Evolutionary conservation across 1,140 invertebrate species (phyloP).

Genomic region (Aphelinus atriplicis): DNA sequence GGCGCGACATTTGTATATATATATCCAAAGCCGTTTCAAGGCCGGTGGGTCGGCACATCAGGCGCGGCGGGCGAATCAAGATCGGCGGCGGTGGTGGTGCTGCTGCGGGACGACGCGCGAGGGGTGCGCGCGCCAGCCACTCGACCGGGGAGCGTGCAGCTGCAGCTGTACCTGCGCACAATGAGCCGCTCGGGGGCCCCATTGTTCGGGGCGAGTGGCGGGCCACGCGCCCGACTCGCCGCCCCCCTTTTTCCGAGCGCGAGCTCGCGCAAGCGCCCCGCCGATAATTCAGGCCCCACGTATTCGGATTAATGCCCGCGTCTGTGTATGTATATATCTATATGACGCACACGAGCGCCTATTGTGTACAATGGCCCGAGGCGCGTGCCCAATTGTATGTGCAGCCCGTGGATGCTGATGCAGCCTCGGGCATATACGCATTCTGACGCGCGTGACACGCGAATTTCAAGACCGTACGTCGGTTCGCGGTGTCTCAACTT

Average conservation of each 20-base stretch:
- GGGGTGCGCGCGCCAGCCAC: conserved; percentile 15
- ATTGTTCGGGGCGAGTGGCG: conserved; percentile 56
- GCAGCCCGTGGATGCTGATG: too few species aligned
- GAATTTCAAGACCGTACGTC: too few species aligned
- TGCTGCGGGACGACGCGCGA: conserved; percentile 29
- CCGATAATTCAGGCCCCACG: conserved; percentile 6
- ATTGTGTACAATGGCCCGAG: conserved; percentile 2
- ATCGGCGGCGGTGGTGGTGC: conserved; percentile 9
- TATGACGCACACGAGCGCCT: too few species aligned
- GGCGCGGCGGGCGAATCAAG: too few species aligned
- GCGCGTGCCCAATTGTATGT: conserved; percentile 2
- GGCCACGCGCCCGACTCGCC: conserved; percentile 55
- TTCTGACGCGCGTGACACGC: too few species aligned
- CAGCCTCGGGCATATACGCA: too few species aligned
- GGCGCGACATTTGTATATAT: too few species aligned
- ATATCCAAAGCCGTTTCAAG: too few species aligned
- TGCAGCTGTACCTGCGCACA: conserved; percentile 42
- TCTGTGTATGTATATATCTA: too few species aligned
- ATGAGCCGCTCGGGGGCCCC: conserved; percentile 42
- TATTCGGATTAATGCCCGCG: too few species aligned
- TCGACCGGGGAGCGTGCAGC: conserved; percentile 32
- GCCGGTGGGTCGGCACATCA: too few species aligned
- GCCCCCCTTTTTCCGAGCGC: conserved; percentile 7
- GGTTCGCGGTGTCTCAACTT: too few species aligned
- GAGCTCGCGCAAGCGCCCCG: conserved; percentile 7